Evolutionary conservation across 2,888 invertebrate genomes (phyloP).

Genomic region (Chloroclystis v-ata): DNA sequence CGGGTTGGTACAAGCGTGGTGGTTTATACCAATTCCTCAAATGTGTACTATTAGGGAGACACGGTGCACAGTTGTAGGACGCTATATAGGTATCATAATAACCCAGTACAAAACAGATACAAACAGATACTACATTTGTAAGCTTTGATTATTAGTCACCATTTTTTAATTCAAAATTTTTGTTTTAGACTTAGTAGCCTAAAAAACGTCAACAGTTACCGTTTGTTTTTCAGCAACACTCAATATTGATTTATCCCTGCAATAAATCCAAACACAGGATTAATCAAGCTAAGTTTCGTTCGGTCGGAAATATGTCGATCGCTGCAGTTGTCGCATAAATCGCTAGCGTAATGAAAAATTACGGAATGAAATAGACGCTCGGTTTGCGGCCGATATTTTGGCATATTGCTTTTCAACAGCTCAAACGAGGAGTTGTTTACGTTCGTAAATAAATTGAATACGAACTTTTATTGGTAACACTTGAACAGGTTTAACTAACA

Average conservation of each 20-base stretch:
- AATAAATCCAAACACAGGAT: slow-evolving; percentile 68
- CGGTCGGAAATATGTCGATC: slow-evolving; percentile 53
- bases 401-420: slow-evolving; percentile 14
- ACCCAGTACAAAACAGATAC: too few species aligned
- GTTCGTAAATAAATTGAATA: neutral
- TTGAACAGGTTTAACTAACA: too few species aligned
- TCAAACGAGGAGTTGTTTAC: neutral
- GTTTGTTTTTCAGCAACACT: slow-evolving; percentile 50
- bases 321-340: slow-evolving; percentile 31
- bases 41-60: too few species aligned
- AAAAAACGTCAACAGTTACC: slow-evolving; percentile 42
- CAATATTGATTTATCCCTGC: slow-evolving; percentile 65
- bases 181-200: slow-evolving; percentile 38
- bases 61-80: too few species aligned
- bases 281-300: slow-evolving; percentile 67
- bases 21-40: too few species aligned
- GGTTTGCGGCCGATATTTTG: slow-evolving; percentile 20
- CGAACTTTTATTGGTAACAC: neutral
- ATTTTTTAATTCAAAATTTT: too few species aligned
- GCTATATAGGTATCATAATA: too few species aligned
- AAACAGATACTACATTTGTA: too few species aligned
- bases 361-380: slow-evolving; percentile 21
- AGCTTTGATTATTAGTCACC: too few species aligned
- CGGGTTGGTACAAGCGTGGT: too few species aligned
- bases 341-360: slow-evolving; percentile 30